Conservation (phyloP, 2,797 vertebrate genomes). For the Pseudochaenichthys georgianus region DNA sequence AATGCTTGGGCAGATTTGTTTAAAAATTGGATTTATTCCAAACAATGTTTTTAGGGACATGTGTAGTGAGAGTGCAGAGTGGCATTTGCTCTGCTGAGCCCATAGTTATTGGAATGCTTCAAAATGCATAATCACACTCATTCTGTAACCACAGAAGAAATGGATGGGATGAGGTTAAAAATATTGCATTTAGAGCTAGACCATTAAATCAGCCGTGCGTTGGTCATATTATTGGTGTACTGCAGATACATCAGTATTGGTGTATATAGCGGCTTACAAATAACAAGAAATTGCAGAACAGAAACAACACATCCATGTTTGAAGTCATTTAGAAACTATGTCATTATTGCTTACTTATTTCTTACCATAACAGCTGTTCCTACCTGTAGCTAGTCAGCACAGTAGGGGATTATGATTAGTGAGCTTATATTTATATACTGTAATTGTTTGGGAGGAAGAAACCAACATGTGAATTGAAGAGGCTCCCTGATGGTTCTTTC, state of each 20-base stretch:
- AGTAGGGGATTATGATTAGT: not conserved
- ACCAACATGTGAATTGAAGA: not conserved
- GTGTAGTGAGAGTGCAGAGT: not conserved
- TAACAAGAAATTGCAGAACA: not conserved
- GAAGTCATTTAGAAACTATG: slow-evolving; percentile 4
- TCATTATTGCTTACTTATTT: not conserved
- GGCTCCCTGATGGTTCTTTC: slow-evolving; percentile 6
- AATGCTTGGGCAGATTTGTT: not conserved
- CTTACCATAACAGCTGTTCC: not conserved
- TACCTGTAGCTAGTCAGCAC: slow-evolving; percentile 3
- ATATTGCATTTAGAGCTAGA: not conserved
- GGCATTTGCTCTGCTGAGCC: not conserved
- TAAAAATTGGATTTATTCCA: not conserved
- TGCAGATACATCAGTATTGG: not conserved
- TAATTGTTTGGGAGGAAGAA: not conserved
- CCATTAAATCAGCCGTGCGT: not conserved
- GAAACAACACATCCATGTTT: not conserved
- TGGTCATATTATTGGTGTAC: not conserved
- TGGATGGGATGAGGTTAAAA: not conserved
- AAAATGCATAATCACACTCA: slow-evolving; percentile 8
- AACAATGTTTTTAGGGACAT: not conserved
- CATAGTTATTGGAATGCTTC: slow-evolving; percentile 8
- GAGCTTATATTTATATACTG: slow-evolving; percentile 1
- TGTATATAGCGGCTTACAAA: not conserved
- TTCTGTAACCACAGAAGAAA: not conserved